Evolutionary conservation across 1,140 invertebrate genomes (phyloP), one percentile per base, ranked within the genome.

Genomic region (Tribolium castaneum): DNA sequence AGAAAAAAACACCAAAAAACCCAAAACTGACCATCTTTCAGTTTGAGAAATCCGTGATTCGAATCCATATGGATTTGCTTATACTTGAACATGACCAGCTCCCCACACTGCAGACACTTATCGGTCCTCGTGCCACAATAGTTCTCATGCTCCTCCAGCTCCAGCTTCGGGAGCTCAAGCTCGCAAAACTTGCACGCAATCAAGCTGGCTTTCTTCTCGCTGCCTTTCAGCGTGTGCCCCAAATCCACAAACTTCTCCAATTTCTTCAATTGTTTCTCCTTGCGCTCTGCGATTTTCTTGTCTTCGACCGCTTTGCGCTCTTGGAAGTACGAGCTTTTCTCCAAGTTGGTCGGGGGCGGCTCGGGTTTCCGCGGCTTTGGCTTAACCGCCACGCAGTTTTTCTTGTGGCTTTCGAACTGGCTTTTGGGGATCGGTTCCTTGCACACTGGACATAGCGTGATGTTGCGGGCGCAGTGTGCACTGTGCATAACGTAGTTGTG

Each of bases 81-180:
- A 84, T 93, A 91, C 83, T 91, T 92, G 79, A 90, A 87, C 91
- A 93, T 92, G 51, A 93, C 90, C 80, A 90, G 90, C 84, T 92
- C 90, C 13, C 88, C 88, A 86, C 92, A 93, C 16, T 90, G 89
- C 3, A 86, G 82, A 85, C 92, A 92, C 72, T 87, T 88, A 82
- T 93, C 92, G 3, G 92, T 93, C 62, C 92, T 86, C 39, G 89
- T 89, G 6, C 92, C 92, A 86, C 92, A 93, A 84, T 92, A 93
- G 35, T 89, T 88, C 80, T 90, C 87, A 84, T 93, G 92, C 4
- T 88, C 85, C 0, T 88, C 87, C 14, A 92, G 76, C 14, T 92
- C 89, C 30, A 85, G 80, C n/a, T 90, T 89, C 0, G 90, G 87
- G 6, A 92, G 77, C 76, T 92, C 90, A 66, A 93, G 80, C 72